These are phyloP conservation scores for Sporophila hypoxantha DNA, from an alignment of 2,113 vertebrate species.

Conservation along the genomic window DNA sequence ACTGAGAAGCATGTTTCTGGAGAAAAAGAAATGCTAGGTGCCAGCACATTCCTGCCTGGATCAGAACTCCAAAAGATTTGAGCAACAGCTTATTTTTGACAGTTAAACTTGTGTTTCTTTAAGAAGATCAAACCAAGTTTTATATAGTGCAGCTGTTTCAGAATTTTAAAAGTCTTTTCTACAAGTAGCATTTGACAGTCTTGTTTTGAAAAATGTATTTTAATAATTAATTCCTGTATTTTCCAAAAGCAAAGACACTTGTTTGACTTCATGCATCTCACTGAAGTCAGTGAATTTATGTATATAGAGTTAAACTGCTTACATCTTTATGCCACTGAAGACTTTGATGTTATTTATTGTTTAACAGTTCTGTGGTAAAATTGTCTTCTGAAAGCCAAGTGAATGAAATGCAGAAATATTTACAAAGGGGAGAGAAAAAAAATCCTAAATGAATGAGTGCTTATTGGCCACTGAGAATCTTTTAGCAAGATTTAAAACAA, in stretches of 20 bases:
- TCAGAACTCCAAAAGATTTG: conserved; percentile 19
- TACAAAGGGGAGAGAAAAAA: neutral
- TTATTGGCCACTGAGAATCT: neutral
- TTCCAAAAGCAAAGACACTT: neutral
- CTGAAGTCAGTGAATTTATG: conserved; percentile 4
- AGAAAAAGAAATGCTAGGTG: neutral
- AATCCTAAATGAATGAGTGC: neutral
- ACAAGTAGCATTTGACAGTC: conserved; percentile 25
- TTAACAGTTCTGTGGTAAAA: neutral
- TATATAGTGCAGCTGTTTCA: conserved; percentile 1
- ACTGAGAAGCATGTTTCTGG: conserved; percentile 6
- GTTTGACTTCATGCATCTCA: neutral
- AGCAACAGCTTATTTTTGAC: neutral
- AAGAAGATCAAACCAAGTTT: conserved; percentile 23
- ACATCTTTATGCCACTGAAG: neutral
- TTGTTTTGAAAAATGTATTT: conserved; percentile 43
- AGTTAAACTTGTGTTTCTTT: neutral
- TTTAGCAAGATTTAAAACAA: neutral
- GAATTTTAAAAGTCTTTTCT: conserved; percentile 26
- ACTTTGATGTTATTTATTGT: neutral
- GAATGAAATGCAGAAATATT: neutral
- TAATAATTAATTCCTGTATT: conserved; percentile 38
- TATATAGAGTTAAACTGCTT: conserved; percentile 17
- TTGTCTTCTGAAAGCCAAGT: neutral
- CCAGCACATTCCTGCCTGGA: neutral